A percentile compares a stretch with the other conserved stretches of the same genome.
These are phyloP conservation scores for Tricholaema leucomelas DNA, from an alignment of 2,113 vertebrate genomes.

Conservation along the genomic window DNA sequence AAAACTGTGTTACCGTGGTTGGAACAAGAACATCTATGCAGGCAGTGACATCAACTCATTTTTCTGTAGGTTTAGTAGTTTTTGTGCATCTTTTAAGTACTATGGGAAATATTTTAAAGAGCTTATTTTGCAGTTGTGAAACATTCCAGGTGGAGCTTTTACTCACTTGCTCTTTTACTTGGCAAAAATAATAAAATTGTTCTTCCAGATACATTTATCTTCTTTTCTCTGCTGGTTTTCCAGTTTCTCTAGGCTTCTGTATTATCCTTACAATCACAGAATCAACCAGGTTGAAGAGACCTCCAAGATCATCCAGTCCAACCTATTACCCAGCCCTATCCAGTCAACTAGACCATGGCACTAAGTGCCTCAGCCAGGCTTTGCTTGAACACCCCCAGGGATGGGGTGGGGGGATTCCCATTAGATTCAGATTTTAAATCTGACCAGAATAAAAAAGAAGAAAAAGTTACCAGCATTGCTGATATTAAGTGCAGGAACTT, in stretches of 20 bases:
- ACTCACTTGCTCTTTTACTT: background rate
- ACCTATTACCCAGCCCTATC: no score
- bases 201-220: background rate
- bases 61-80: background rate
- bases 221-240: background rate
- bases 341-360: no score
- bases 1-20: background rate
- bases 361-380: no score
- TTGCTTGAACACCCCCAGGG: no score
- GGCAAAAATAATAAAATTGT: background rate
- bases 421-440: background rate
- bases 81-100: background rate
- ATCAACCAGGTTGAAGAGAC: no score
- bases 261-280: no score
- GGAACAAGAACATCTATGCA: background rate
- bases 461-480: background rate
- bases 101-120: background rate
- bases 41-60: background rate
- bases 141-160: background rate
- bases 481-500: background rate
- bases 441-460: background rate
- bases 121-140: background rate
- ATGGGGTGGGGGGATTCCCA: no score
- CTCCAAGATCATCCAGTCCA: no score
- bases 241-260: background rate